Evolutionary conservation across 2,113 vertebrate species (phyloP).

Genomic region (Orthonyx spaldingii): DNA sequence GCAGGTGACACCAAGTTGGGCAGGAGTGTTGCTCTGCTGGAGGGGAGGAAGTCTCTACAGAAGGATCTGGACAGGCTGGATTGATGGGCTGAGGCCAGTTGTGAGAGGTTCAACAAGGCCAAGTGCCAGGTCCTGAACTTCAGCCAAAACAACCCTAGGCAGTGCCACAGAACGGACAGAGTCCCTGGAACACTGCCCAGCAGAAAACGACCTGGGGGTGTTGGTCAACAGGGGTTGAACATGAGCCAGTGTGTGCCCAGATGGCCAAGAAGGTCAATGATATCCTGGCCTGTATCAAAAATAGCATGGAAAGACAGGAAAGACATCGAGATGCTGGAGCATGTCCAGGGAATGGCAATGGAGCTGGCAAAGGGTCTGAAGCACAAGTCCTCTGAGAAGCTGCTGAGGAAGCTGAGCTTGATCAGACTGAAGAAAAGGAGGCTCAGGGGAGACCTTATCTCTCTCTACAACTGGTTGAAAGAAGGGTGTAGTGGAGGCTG

Average conservation of each 20-base stretch:
- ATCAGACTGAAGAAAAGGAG: not conserved
- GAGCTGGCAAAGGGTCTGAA: too few relatives aligned
- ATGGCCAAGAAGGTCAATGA: not conserved
- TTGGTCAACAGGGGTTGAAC: not conserved
- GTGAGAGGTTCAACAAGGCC: not conserved
- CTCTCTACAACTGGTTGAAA: not conserved
- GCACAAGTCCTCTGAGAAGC: not conserved
- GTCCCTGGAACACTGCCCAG: not conserved
- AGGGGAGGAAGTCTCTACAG: not conserved
- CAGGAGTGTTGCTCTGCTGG: not conserved
- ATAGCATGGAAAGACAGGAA: not conserved
- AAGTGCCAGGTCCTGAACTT: not conserved
- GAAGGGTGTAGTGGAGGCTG: not conserved
- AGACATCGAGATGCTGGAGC: not conserved
- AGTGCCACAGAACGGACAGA: not conserved
- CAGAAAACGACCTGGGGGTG: not conserved
- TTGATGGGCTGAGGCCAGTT: too few relatives aligned
- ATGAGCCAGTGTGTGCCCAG: not conserved
- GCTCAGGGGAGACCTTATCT: accelerated
- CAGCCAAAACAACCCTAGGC: not conserved
- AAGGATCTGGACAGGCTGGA: not conserved
- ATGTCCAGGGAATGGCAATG: not conserved
- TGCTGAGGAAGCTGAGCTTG: not conserved
- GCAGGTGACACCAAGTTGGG: not conserved
- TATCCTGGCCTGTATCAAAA: not conserved